Percentiles rank a stretch among this genome's conserved stretches.
Evolutionary conservation across 2,888 invertebrate genomes (phyloP).

Genomic region (Zaprionus obscuricornis): DNA sequence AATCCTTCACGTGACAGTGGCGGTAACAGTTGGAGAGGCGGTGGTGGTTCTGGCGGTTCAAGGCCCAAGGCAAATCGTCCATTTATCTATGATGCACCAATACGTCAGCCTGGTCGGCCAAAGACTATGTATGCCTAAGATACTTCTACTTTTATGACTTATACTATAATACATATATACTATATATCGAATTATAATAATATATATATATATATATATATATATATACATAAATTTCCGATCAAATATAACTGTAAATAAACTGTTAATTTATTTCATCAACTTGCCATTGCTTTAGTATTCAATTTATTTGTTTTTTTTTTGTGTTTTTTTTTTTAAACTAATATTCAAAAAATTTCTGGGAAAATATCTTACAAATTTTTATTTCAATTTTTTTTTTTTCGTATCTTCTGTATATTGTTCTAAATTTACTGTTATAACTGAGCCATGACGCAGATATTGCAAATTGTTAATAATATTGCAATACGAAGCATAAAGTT

Average conservation of each 20-base stretch:
- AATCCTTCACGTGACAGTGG: constrained; percentile 50
- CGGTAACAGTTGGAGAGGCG: constrained; percentile 28
- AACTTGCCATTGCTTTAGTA: constrained; percentile 12
- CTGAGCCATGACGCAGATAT: constrained; percentile 22
- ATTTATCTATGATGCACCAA: constrained; percentile 51
- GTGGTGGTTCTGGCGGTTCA: constrained; percentile 16
- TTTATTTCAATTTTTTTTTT: not conserved
- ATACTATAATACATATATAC: too few relatives aligned
- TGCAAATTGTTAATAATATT: not conserved
- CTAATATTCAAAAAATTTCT: too few relatives aligned
- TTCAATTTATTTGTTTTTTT: not conserved
- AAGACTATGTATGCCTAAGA: constrained; percentile 60
- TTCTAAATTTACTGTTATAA: constrained; percentile 30
- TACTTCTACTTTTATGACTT: not conserved
- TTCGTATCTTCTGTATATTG: too few relatives aligned
- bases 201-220: too few relatives aligned
- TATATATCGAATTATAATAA: too few relatives aligned
- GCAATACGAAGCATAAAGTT: constrained; percentile 4
- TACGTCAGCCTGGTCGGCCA: constrained; percentile 36
- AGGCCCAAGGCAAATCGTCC: constrained; percentile 29
- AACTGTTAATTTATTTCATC: not conserved
- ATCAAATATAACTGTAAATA: constrained; percentile 20
- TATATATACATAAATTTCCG: not conserved
- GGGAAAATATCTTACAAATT: not conserved
- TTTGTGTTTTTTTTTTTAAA: too few relatives aligned